Evolutionary conservation across 2,888 invertebrate genomes (phyloP), one percentile per base, ranked within the genome.

Genomic region (Pogonocherus hispidulus): DNA sequence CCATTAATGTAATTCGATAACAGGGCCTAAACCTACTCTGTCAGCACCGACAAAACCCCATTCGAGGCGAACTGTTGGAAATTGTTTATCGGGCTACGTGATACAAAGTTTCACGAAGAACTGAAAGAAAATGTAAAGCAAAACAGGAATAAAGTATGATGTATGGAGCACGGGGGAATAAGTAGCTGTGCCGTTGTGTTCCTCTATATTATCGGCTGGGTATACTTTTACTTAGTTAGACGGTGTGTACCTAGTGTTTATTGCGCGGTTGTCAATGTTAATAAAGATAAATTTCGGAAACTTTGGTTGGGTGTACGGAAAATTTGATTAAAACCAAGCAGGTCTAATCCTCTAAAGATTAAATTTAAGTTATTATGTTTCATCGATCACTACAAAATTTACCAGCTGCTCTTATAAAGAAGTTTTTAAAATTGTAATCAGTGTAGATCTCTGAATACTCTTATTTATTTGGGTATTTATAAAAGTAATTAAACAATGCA

Each of bases 51-150:
- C 14, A 35, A 37, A 20, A 27, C 20, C 20, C 9, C 41, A 11
- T 55, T 55, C n/a, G 55, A 55, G 35, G 20, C 19, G 41, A 19
- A n/a, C 35, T 8, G 8, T 14, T 14, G 35, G 41, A n/a, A 14
- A 55, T 37, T 37, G 35, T 55, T 55, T 55, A 55, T 41, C 35
- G 55, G 41, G n/a, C 18, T 55, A 55, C 55, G 55, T 41, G 55
- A 41, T 37, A 22, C 20, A 22, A 18, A 19, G 20, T 55, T 55
- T 55, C 41, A 37, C 37, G 55, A 41, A 41, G n/a, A 41, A 41
- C 41, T 5, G 41, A 4, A 41, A 16, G 41, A 41, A 41, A 14
- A 41, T 5, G n/a, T 41, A 41, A 41, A 2, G 16, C 41, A 9
- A 14, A 41, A 14, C 41, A 1, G 41, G 41, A 27, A 27, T 27